These are phyloP conservation scores for Rhagoletis pomonella DNA, from an alignment of 1,140 invertebrate genomes.

Conservation along the genomic window DNA sequence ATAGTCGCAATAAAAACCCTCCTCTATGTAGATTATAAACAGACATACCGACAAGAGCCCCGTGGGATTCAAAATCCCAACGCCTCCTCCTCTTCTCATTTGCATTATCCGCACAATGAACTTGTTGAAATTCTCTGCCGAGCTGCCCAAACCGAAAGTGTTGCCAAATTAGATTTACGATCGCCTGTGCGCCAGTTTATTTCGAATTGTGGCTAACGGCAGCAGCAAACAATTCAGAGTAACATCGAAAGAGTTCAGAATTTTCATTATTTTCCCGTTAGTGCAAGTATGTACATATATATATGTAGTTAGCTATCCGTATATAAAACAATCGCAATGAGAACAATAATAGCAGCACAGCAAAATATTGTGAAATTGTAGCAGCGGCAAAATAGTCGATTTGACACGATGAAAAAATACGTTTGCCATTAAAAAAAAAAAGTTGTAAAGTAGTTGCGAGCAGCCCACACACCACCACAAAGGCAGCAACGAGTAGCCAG, in stretches of 20 bases:
- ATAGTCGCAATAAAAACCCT: no score
- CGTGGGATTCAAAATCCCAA: no score
- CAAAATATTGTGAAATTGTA: conserved; percentile 36
- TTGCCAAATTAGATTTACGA: conserved; percentile 51
- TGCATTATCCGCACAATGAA: not conserved
- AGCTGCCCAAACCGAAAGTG: conserved; percentile 28
- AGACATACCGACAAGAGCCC: no score
- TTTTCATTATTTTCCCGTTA: conserved; percentile 4
- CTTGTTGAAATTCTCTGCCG: not conserved
- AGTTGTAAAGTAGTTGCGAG: no score
- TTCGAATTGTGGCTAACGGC: conserved; percentile 40
- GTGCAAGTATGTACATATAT: conserved; percentile 14
- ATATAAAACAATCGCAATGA: not conserved
- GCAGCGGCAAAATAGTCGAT: conserved; percentile 25
- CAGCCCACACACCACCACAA: not conserved
- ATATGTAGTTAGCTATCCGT: no score
- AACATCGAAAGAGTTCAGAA: conserved; percentile 11
- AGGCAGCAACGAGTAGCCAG: no score
- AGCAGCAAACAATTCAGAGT: conserved; percentile 24
- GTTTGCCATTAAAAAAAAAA: conserved; percentile 34
- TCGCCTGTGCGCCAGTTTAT: conserved; percentile 38
- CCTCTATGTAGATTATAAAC: no score
- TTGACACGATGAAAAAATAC: conserved; percentile 46
- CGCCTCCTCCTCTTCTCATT: not conserved
- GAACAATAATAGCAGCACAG: not conserved